Percentiles rank a stretch among this genome's conserved stretches.
These are phyloP conservation scores for Hepsetus odoe DNA, from an alignment of 2,113 vertebrate species.

Conservation along the genomic window DNA sequence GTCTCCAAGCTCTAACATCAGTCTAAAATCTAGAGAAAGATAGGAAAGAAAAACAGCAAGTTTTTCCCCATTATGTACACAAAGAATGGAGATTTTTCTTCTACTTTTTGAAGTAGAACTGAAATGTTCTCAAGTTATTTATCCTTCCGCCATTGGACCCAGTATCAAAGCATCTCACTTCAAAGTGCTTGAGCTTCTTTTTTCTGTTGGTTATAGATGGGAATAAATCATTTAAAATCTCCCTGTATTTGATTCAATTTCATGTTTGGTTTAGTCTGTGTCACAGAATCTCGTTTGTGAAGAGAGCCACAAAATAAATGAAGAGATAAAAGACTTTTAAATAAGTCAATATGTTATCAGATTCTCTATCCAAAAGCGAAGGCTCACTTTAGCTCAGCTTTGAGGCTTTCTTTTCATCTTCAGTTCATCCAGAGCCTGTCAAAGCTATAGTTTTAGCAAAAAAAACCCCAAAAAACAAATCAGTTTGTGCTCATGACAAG, in stretches of 20 bases:
- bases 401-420: not conserved
- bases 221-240: slow-evolving; percentile 26
- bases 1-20: slow-evolving; percentile 12
- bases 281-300: slow-evolving; percentile 34
- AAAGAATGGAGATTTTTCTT: not conserved
- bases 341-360: slow-evolving; percentile 23
- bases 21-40: too few relatives aligned
- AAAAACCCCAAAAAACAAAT: not conserved
- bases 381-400: too few relatives aligned
- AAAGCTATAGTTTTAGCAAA: not conserved
- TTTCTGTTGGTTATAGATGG: slow-evolving; percentile 29
- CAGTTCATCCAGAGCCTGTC: not conserved
- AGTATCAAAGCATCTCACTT: slow-evolving; percentile 46
- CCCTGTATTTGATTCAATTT: slow-evolving; percentile 41
- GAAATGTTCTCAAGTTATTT: slow-evolving; percentile 21
- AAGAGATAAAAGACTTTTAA: slow-evolving; percentile 31
- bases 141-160: slow-evolving; percentile 25
- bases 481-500: not conserved
- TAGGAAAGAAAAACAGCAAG: too few relatives aligned
- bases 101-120: not conserved
- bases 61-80: not conserved
- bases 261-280: slow-evolving; percentile 32
- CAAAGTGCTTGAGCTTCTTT: slow-evolving; percentile 36
- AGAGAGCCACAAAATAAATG: slow-evolving; percentile 2
- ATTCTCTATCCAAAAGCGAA: slow-evolving; percentile 28